Conservation (phyloP, 2,888 invertebrate species). For the Alloscopus bannaensis region DNA sequence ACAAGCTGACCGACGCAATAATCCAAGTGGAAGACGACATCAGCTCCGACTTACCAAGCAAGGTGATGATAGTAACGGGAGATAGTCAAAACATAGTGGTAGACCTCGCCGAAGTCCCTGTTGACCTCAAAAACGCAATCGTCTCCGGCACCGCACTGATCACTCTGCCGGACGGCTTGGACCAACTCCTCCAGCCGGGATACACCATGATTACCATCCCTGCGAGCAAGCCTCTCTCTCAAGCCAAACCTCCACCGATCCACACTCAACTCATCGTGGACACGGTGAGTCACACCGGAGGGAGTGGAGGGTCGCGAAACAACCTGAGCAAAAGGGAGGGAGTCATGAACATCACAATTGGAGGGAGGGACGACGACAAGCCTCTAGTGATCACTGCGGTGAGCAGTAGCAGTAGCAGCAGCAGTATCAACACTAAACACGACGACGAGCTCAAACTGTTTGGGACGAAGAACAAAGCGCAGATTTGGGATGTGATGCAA, state of each 20-base stretch:
- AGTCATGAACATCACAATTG: slow-evolving; percentile 38
- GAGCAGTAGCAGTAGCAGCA: slow-evolving; percentile 29
- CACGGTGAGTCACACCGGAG: not conserved
- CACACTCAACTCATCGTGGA: slow-evolving; percentile 37
- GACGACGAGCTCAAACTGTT: slow-evolving; percentile 58
- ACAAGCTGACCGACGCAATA: slow-evolving; percentile 21
- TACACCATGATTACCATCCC: slow-evolving; percentile 72
- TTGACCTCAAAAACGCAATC: slow-evolving; percentile 70
- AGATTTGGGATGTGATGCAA: slow-evolving; percentile 72
- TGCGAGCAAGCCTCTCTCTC: slow-evolving; percentile 38
- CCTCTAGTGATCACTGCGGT: slow-evolving; percentile 16
- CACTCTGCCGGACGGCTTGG: slow-evolving; percentile 70
- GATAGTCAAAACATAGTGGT: slow-evolving; percentile 73
- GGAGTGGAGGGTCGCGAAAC: slow-evolving; percentile 31
- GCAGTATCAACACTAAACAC: too few species aligned
- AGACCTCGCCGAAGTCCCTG: slow-evolving; percentile 69
- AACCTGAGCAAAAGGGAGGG: slow-evolving; percentile 44
- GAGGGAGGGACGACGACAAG: slow-evolving; percentile 38
- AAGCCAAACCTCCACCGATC: slow-evolving; percentile 22
- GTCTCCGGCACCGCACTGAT: slow-evolving; percentile 72
- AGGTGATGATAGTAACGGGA: slow-evolving; percentile 73
- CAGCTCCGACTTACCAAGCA: slow-evolving; percentile 39
- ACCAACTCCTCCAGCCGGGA: slow-evolving; percentile 67
- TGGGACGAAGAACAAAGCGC: slow-evolving; percentile 70
- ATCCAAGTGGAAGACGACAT: slow-evolving; percentile 33